A percentile compares a stretch with the other conserved stretches of the same genome.
Conservation (phyloP, 1,140 invertebrate species). For the Drosophila obscura region DNA sequence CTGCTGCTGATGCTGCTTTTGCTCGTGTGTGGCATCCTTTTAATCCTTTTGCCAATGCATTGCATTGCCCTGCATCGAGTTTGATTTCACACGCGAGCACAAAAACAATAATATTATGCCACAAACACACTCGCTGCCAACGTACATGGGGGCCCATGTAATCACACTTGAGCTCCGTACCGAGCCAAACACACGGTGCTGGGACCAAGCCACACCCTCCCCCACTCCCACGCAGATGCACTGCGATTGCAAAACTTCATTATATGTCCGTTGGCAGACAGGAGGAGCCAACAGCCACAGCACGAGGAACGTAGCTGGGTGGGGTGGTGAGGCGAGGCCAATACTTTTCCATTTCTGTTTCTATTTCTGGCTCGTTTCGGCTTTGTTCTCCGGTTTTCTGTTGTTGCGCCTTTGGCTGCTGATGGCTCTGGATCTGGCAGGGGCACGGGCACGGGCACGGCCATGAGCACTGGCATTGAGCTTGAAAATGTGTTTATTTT, state of each 20-base stretch:
- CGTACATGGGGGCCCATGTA: constrained; percentile 75
- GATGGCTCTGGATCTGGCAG: constrained; percentile 29
- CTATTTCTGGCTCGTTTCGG: constrained; percentile 64
- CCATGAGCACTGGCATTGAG: constrained; percentile 60
- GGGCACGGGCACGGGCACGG: not conserved
- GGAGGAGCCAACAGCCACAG: constrained; percentile 3
- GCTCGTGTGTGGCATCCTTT: constrained; percentile 61
- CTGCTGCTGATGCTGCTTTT: no score
- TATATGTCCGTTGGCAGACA: constrained; percentile 65
- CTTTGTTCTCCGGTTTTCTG: constrained; percentile 62
- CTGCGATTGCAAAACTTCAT: constrained; percentile 79
- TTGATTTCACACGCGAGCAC: constrained; percentile 81
- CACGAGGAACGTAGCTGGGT: constrained; percentile 13
- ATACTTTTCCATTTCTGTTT: constrained; percentile 75
- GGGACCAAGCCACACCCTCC: not conserved
- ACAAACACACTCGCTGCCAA: constrained; percentile 73
- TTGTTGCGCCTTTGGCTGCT: constrained; percentile 31
- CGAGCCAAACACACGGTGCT: constrained; percentile 14
- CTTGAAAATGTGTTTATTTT: constrained; percentile 81
- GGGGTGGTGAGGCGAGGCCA: constrained; percentile 10
- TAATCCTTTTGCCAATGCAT: constrained; percentile 78
- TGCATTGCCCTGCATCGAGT: constrained; percentile 75
- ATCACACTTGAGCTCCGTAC: constrained; percentile 74
- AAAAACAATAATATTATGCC: constrained; percentile 82
- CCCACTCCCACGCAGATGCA: constrained; percentile 35